Evolutionary conservation across 2,113 vertebrate species (phyloP), one percentile per base, ranked within the genome.

Genomic region (Syrmaticus mikado): DNA sequence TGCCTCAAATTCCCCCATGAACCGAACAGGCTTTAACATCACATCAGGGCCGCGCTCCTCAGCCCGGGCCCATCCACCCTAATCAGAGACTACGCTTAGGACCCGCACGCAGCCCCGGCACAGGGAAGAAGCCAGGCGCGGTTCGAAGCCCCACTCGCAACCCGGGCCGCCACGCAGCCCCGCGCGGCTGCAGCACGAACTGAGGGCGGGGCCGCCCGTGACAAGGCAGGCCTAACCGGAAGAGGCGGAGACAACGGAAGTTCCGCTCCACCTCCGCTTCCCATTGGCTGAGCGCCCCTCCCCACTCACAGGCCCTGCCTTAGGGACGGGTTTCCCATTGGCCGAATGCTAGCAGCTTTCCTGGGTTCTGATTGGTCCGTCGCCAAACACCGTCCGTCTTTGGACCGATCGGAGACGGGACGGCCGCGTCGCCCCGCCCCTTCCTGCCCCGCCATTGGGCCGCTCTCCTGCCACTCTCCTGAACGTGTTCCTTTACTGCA

Each of bases 281-380:
- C 66, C 22, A 89, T 78, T 81, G 67, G 5, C 15, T 2, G 32
- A 53, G 1, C 5, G 3, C 12, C 38, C 22, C 2, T 61, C 78
- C 41, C 41, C 41, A 43, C 41, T 15, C 41, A 2, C 2, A 41
- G 9, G 8, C 25, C 45, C 57, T 20, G 13, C 84, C 97, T 85
- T 94, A 94, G 92, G 74, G 79, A 72, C 75, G 61, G 22, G n/a
- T 4, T 36, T 94, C 45, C 53, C 34, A 98, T 97, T 97, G 97
- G 97, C 4, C 28, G 25, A 20, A 27, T 5, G 1, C 64, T 19
- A 22, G 8, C 80, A 32, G 52, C 80, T 48, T 24, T 18, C 32
- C 1, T 14, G 11, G 11, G 8, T 16, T 32, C 46, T 85, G 57
- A 92, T 86, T 84, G 89, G 87, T 3, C 5, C 5, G 22, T 5